Evolutionary conservation across 2,113 vertebrate genomes (phyloP).

Genomic region (Phylloscopus whistleri): DNA sequence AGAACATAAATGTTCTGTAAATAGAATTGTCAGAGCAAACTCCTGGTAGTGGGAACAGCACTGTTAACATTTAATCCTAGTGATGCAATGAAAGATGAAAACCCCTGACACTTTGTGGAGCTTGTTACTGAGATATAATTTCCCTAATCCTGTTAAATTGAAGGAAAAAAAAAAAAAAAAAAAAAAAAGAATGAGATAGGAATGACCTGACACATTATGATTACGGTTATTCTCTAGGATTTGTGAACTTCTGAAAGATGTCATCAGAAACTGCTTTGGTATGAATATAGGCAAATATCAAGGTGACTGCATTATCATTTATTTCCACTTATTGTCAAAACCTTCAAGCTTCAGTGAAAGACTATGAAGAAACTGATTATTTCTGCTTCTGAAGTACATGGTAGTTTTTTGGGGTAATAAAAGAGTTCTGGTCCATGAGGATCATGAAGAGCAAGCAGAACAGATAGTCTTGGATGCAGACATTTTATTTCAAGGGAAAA

Average conservation of each 20-base stretch:
- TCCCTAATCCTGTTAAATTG: neutral
- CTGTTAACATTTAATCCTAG: constrained; percentile 18
- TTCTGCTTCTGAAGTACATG: neutral
- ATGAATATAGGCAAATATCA: neutral
- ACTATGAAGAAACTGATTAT: neutral
- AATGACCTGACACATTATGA: neutral
- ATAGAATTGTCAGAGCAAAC: neutral
- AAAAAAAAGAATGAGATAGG: neutral
- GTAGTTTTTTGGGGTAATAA: neutral
- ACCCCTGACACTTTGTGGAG: neutral
- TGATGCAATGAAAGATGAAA: constrained; percentile 1
- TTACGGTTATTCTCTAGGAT: constrained; percentile 46
- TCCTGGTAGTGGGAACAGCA: neutral
- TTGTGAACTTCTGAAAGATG: constrained; percentile 32
- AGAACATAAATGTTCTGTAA: neutral
- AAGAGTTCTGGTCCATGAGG: neutral
- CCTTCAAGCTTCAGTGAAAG: neutral
- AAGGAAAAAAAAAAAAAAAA: neutral
- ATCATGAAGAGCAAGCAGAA: neutral
- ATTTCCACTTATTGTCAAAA: neutral
- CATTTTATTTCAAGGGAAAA: neutral
- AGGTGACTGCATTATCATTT: neutral
- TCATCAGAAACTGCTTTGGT: neutral
- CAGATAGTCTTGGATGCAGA: neutral
- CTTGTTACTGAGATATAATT: constrained; percentile 27